These are phyloP conservation scores for Nipponia nippon DNA, from an alignment of 2,113 vertebrate species.

Conservation along the genomic window DNA sequence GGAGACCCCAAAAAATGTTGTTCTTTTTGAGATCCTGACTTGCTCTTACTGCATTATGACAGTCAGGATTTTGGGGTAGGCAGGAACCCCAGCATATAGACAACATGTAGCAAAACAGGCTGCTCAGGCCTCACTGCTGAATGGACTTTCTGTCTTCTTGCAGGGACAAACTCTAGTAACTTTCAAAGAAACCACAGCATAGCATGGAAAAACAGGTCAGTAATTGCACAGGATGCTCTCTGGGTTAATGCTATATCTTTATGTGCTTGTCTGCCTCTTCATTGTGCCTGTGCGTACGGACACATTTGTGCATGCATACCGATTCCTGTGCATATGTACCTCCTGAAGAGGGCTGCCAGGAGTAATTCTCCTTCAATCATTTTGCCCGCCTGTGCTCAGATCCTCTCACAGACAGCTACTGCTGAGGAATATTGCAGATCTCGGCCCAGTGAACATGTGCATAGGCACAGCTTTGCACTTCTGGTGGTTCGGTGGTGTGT, in stretches of 20 bases:
- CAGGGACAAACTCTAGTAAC: background rate
- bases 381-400: background rate
- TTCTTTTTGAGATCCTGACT: background rate
- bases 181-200: background rate
- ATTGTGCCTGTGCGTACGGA: fast-evolving
- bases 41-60: background rate
- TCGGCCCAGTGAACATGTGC: background rate
- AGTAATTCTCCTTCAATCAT: background rate
- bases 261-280: background rate
- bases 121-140: background rate
- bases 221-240: background rate
- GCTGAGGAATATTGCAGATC: background rate
- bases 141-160: background rate
- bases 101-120: background rate
- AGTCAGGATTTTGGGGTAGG: background rate
- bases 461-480: background rate
- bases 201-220: background rate
- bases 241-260: background rate
- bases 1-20: background rate
- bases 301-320: background rate
- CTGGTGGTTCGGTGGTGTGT: background rate
- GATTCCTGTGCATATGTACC: background rate
- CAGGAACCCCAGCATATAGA: background rate
- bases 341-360: background rate
- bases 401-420: background rate